Base-by-base conservation (phyloP, 2,888 invertebrate genomes). In the Tinea pellionella region DNA sequence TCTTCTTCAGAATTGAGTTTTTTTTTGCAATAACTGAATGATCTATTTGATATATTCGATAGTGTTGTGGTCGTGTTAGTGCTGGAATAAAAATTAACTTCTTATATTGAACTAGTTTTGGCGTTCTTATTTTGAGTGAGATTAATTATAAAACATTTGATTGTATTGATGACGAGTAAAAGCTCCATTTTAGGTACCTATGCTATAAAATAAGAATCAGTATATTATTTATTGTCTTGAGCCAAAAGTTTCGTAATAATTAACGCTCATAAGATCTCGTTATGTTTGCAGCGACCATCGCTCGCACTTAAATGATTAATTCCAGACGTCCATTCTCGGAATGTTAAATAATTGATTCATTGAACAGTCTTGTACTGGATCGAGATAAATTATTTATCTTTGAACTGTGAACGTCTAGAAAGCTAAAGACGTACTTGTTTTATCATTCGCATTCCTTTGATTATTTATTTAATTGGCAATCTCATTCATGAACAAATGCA, bases 281-380 rank as follows among this genome's bases (percentile, higher is more conserved):
- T 51, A 11, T 24, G 24, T 53, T 53, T 53, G 53, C 53, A 53
- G 9, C 53, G 53, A 16, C 68, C 69, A 68, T 66, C 65, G 67
- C 66, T 64, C 66, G 4, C 59, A 37, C 69, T 69, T 18, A 9
- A 24, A 24, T 53, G 4, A 24, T 53, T 53, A 24, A 19, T 9
- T 24, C 53, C 53, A 53, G 53, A 13, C 24, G 53, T 53, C n/a
- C 53, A 53, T 53, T 53, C 53, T 53, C 24, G 24, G 53, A 53
- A 65, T 62, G 66, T 66, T 73, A 68, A 73, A 74, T 72, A 71
- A 69, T 71, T 70, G 65, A 74, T 74, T 71, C 64, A 74, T 70
- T 73, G 68, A 72, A 67, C 65, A 67, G 64, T 67, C 69, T 70
- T 65, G 62, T 63, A 64, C 64, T 67, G 65, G 63, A 65, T 62